Conservation (phyloP, 2,797 vertebrate genomes). For the Merluccius polli region DNA sequence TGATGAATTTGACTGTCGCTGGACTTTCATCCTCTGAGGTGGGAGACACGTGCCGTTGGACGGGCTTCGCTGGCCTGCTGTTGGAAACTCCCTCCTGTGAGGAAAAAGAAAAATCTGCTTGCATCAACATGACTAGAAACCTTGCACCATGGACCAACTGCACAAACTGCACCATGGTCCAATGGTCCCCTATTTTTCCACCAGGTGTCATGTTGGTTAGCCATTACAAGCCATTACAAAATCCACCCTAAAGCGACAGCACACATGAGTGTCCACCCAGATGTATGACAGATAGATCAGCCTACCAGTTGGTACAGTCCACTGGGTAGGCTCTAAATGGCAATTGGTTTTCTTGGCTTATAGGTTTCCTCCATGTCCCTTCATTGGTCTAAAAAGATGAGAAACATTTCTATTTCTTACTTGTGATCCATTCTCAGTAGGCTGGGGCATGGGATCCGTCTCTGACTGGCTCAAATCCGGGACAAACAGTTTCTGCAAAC, state of each 20-base stretch:
- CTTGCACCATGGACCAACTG: too few relatives aligned
- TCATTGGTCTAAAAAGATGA: not conserved
- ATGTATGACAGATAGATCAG: not conserved
- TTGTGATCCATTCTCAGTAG: constrained; percentile 36
- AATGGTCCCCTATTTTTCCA: too few relatives aligned
- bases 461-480: constrained; percentile 65
- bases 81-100: constrained; percentile 78
- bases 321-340: not conserved
- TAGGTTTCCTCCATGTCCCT: constrained; percentile 32
- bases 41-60: constrained; percentile 84
- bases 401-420: constrained; percentile 42
- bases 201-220: too few relatives aligned
- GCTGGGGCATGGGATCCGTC: constrained; percentile 47
- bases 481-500: constrained; percentile 72
- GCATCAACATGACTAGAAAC: not conserved
- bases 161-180: too few relatives aligned
- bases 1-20: constrained; percentile 89
- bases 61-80: constrained; percentile 74
- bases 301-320: not conserved
- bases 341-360: constrained; percentile 31
- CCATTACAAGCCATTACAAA: too few relatives aligned
- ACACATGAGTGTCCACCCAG: not conserved
- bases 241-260: too few relatives aligned
- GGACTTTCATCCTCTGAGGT: constrained; percentile 95
- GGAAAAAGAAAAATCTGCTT: not conserved